phyloP scores from a whole-genome alignment of 2,888 invertebrate species.

The Drosophila nr. perissopoda region DNA sequence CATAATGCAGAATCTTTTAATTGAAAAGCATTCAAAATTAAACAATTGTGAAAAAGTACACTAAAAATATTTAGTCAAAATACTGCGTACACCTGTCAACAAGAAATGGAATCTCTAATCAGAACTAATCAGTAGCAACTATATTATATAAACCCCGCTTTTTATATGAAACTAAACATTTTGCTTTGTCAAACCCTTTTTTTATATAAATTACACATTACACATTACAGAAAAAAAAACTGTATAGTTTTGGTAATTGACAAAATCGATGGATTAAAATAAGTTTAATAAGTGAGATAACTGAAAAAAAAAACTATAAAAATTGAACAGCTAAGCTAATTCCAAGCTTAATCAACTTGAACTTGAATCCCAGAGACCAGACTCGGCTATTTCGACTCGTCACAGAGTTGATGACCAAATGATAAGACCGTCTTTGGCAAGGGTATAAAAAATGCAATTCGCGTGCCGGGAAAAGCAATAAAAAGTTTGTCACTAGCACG shows the following conservation, averaged over 20 bases:
- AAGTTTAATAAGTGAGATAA: not conserved
- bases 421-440: not conserved
- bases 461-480: conserved; percentile 52
- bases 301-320: not conserved
- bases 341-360: not conserved
- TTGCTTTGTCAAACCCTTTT: not conserved
- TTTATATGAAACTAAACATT: not conserved
- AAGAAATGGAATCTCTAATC: not conserved
- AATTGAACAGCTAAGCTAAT: not conserved
- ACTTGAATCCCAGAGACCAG: too few species aligned
- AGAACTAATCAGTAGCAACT: not conserved
- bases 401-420: not conserved
- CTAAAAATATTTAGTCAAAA: not conserved
- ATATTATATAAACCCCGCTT: rapidly evolving
- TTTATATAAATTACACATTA: not conserved
- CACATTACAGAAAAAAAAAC: not conserved
- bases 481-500: conserved; percentile 31
- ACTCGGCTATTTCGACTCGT: not conserved
- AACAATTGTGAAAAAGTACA: not conserved
- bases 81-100: not conserved
- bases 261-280: not conserved
- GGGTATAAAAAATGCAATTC: conserved; percentile 13
- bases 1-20: not conserved
- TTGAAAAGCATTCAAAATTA: not conserved
- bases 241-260: not conserved